Conservation (phyloP, 2,113 vertebrate species). For the Rhegmatorhina hoffmannsi region DNA sequence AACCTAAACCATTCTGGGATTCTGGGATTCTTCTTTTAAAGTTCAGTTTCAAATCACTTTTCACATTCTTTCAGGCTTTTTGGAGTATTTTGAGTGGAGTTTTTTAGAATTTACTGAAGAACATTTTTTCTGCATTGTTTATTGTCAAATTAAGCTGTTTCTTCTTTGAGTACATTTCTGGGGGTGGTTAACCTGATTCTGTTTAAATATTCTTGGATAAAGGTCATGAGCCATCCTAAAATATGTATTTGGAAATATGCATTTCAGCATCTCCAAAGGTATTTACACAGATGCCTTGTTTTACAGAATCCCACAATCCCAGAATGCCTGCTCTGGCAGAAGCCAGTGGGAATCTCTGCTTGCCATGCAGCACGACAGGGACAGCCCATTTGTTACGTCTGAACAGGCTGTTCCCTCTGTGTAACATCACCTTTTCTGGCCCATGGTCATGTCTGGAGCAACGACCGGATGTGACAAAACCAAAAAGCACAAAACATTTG, state of each 20-base stretch:
- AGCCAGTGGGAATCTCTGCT: background rate
- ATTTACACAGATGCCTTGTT: background rate
- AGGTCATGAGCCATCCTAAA: background rate
- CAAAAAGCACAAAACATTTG: background rate
- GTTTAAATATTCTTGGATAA: background rate
- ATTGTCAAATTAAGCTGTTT: background rate
- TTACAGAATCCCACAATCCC: background rate
- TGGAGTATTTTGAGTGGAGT: background rate
- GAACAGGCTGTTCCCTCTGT: background rate
- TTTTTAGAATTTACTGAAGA: background rate
- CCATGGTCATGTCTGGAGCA: rapidly evolving
- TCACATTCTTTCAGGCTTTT: background rate
- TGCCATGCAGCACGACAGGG: background rate
- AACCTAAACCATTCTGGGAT: background rate
- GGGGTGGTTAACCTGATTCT: background rate
- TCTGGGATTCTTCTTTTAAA: background rate
- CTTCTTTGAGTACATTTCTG: background rate
- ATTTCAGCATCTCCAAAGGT: background rate
- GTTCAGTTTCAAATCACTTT: background rate
- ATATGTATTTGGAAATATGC: background rate
- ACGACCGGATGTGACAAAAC: background rate
- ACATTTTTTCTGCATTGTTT: background rate
- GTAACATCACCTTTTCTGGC: rapidly evolving
- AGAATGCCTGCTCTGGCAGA: background rate
- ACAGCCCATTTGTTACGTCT: background rate